Evolutionary conservation across 1,140 invertebrate genomes (phyloP).

Genomic region (Caenorhabditis brenneri): DNA sequence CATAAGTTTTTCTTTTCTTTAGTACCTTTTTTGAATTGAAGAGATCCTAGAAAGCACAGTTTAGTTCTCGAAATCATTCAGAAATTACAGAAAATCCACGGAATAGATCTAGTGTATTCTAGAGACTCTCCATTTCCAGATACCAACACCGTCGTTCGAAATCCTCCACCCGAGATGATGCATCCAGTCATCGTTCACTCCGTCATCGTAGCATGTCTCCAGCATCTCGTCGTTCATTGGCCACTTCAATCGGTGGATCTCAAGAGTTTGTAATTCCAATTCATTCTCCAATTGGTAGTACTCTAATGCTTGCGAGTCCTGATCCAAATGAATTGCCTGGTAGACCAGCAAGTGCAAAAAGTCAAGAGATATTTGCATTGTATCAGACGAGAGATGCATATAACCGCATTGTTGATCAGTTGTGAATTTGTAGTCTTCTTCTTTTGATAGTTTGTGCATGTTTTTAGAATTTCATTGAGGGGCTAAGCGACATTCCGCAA

Average conservation of each 20-base stretch:
- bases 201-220: constrained; percentile 25
- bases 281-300: constrained; percentile 30
- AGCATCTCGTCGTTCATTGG: neutral
- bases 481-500: too few relatives aligned
- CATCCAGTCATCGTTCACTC: neutral
- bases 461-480: too few relatives aligned
- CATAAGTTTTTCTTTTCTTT: too few relatives aligned
- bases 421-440: constrained; percentile 37
- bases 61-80: too few relatives aligned
- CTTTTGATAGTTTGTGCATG: constrained; percentile 20
- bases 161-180: neutral
- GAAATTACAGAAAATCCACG: too few relatives aligned
- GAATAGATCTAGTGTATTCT: too few relatives aligned
- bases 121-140: neutral
- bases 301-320: constrained; percentile 16
- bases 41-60: too few relatives aligned
- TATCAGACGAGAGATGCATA: constrained; percentile 46
- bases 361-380: constrained; percentile 25
- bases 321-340: constrained; percentile 26
- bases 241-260: neutral
- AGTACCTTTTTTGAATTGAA: too few relatives aligned
- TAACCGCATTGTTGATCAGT: constrained; percentile 42
- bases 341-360: constrained; percentile 10
- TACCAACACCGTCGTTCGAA: constrained; percentile 25
- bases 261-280: constrained; percentile 27